phyloP scores from a whole-genome alignment of 2,797 vertebrate species.

The Ptychobarbus kaznakovi region DNA sequence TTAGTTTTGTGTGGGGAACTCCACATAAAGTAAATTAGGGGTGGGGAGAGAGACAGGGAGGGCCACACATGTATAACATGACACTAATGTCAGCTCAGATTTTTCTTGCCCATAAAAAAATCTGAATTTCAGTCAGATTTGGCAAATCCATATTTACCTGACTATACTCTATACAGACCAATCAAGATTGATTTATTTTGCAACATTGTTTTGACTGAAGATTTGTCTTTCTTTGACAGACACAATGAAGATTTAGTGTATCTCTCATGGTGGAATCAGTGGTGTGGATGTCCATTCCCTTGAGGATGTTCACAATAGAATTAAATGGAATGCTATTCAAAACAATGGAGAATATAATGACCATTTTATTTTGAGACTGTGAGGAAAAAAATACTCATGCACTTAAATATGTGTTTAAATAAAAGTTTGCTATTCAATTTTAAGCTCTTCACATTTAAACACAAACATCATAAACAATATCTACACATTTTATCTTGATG shows the following conservation, averaged over 20 bases:
- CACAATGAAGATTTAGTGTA: background rate
- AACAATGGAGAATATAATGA: slow-evolving; percentile 1
- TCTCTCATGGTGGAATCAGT: background rate
- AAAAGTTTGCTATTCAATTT: background rate
- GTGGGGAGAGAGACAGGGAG: background rate
- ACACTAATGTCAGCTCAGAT: background rate
- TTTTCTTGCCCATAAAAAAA: background rate
- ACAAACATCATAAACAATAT: background rate
- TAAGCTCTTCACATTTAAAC: background rate
- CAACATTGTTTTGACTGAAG: background rate
- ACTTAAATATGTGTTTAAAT: background rate
- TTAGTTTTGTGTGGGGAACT: slow-evolving; percentile 1
- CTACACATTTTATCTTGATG: background rate
- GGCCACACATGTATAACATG: slow-evolving; percentile 5
- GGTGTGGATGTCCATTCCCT: background rate
- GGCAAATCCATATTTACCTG: background rate
- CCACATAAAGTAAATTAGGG: background rate
- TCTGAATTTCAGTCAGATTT: background rate
- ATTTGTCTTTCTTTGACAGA: background rate
- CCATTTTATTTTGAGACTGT: background rate
- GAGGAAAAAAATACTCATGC: background rate
- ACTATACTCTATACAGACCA: background rate
- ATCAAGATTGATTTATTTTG: background rate
- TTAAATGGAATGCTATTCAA: background rate
- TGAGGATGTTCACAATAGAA: background rate